Evolutionary conservation across 30 jellyfish, hydroid and myxozoan genomes (phyloP).

Genomic region (Mastigias papua): DNA sequence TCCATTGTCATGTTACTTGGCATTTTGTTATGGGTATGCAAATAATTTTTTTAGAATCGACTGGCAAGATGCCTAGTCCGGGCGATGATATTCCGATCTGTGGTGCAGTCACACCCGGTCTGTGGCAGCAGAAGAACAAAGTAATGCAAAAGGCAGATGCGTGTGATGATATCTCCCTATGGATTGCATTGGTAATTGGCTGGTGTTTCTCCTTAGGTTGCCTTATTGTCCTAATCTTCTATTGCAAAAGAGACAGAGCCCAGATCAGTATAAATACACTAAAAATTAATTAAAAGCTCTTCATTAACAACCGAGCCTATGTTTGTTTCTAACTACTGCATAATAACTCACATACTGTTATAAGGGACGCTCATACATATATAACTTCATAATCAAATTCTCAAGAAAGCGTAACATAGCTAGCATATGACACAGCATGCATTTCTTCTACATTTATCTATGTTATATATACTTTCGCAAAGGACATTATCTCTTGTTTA

Average conservation of each 20-base stretch:
- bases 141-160: neutral
- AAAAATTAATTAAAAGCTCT: neutral
- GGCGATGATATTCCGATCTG: constrained; percentile 65
- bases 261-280: neutral
- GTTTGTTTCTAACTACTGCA: too few species aligned
- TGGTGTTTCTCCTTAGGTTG: constrained; percentile 52
- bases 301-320: too few species aligned
- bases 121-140: constrained; percentile 16
- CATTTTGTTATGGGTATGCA: constrained; percentile 77
- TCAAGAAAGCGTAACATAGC: too few species aligned
- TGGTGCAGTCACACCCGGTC: constrained; percentile 67
- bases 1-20: constrained; percentile 80
- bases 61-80: constrained; percentile 45
- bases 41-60: constrained; percentile 42
- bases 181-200: constrained; percentile 58
- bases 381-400: too few species aligned
- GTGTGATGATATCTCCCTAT: constrained; percentile 24
- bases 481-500: too few species aligned
- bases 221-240: constrained; percentile 7
- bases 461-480: too few species aligned
- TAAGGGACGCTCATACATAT: too few species aligned
- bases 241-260: constrained; percentile 1
- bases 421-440: too few species aligned
- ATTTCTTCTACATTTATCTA: too few species aligned
- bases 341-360: too few species aligned